Evolutionary conservation across 2,888 invertebrate genomes (phyloP), one percentile per base, ranked within the genome.

Genomic region (Ceraclea dissimilis): DNA sequence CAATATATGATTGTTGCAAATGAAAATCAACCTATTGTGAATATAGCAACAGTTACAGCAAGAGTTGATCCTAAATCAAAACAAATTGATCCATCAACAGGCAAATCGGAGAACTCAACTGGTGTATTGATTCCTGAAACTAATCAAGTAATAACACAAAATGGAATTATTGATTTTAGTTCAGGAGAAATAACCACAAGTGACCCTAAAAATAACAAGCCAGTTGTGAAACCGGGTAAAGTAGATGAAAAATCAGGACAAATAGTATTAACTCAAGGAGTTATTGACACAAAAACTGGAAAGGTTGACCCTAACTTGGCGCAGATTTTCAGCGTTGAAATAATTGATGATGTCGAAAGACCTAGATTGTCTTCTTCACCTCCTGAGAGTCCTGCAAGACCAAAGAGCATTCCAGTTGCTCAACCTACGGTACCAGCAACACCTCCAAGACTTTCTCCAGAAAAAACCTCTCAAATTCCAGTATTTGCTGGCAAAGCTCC

Each of bases 1-100:
- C 78, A 78, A 64, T 79, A 80, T 58, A 67, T 82, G 56, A 78
- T 76, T 51, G 65, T 74, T 4, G 70, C 73, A 8, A 73, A 74
- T 64, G 72, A 71, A 2, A 71, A 71, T 64, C 67, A 73, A 61
- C 73, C 74, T 1, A 69, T 70, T 2, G 68, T 72, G 33, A 66
- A 67, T 39, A 66, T 74, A 49, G 71, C 69, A 2, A 69, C 70
- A 2, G 65, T 68, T 13, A 70, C 69, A 0, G 66, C 70, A 2
- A 66, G 61, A 54, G 68, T 65, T 62, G 71, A 73, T 64, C 68
- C 71, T 0, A 67, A 66, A 61, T 67, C 70, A 65, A 79, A 79
- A 53, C 70, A 75, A 5, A 70, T 80, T 19, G 80, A 81, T 63
- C 72, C 76, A 1, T 79, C 79, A 66, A 71, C 72, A 2, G 69